These are phyloP conservation scores for Rhinichthys osculus DNA, from an alignment of 2,797 vertebrate genomes.

Conservation along the genomic window DNA sequence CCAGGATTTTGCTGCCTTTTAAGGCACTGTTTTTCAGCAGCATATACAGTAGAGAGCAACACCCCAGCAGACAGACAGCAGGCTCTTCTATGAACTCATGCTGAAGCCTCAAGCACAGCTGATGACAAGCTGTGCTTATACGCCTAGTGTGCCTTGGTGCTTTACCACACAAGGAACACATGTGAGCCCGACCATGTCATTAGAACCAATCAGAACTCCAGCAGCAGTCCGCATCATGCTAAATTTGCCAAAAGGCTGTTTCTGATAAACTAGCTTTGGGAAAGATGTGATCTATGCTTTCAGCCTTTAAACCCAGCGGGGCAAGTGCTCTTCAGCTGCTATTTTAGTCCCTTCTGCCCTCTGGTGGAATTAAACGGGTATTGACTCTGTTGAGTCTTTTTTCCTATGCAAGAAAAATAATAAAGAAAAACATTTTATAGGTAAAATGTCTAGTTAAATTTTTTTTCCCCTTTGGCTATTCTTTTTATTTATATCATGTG, in stretches of 20 bases:
- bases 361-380: constrained; percentile 64
- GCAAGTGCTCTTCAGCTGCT: neutral
- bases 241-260: constrained; percentile 35
- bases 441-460: neutral
- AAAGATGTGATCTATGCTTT: constrained; percentile 8
- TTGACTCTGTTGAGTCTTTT: neutral
- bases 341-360: constrained; percentile 63
- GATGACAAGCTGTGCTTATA: constrained; percentile 42
- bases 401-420: neutral
- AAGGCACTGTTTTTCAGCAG: constrained; percentile 39
- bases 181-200: constrained; percentile 21
- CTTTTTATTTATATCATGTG: neutral
- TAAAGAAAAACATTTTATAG: neutral
- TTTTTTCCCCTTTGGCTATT: too few relatives aligned
- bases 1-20: constrained; percentile 46
- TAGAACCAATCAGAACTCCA: constrained; percentile 21
- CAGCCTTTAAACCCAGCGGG: neutral
- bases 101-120: constrained; percentile 22
- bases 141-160: neutral
- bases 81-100: constrained; percentile 21
- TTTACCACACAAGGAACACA: neutral
- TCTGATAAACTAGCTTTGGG: constrained; percentile 24
- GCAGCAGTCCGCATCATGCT: constrained; percentile 6
- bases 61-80: constrained; percentile 1
- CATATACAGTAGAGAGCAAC: constrained; percentile 24